Base-by-base conservation (phyloP, 92 coral and sea anemone genomes). In the Zoanthus solanderi region DNA sequence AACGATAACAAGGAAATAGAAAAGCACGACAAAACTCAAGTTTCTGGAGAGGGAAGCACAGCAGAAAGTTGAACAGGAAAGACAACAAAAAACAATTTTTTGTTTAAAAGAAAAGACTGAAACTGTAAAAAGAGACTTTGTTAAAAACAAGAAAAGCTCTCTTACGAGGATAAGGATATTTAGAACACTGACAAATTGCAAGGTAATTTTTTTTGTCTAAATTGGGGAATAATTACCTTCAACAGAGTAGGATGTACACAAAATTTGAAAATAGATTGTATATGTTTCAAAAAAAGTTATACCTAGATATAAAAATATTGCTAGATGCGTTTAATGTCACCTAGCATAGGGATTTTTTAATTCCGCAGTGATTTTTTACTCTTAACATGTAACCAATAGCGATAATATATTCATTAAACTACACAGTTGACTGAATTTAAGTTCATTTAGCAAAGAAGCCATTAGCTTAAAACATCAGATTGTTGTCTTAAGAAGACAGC, bases 371-470 rank as follows among this genome's bases (percentile, higher is more conserved):
- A 37, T 66, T 79, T 37, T 30, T 1, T 65, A 58, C 58, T 28
- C 60, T 65, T 18, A 50, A 81, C 85, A 18, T 66, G 17, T 58
- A 79, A 65, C 30, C 4, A 42, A n/a, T n/a, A 14, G 85, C 45
- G 72, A 1, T 81, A 65, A 81, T 81, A 5, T 67, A 66, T 66
- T 81, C 85, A 66, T 34, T 47, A 75, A 48, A 45, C 85, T 48
- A 71, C 46, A 81, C 75, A 60, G 68, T 28, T 37, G 71, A 81
- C 75, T 81, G 12, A 65, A 81, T 81, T 66, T 81, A 81, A 81
- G 85, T 81, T 81, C 85, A 81, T 81, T 81, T 81, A 47, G 85
- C 85, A 46, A 66, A 65, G 85, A 69, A 81, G 18, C 75, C 85
- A 81, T 81, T 81, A 81, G 85, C 37, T 65, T 52, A 46, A 75